Evolutionary conservation across 1,140 invertebrate genomes (phyloP), one percentile per base, ranked within the genome.

Genomic region (Camponotus floridanus): DNA sequence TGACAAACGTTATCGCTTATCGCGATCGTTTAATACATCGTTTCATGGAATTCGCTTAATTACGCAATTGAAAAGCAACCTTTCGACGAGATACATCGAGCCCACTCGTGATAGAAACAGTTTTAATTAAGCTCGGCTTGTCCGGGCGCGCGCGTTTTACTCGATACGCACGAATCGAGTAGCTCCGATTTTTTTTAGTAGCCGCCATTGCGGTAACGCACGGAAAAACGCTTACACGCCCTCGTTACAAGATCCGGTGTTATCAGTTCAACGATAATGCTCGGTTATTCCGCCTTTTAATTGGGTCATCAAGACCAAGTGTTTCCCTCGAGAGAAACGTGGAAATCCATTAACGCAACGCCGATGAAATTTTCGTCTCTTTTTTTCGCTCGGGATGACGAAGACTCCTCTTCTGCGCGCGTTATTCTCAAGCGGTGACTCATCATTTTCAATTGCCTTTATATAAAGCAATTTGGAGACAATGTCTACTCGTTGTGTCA

Each of bases 221-320:
- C n/a, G 26, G 67, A 61, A 83, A 83, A 83, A 68, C 55, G 79
- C 79, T 83, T 83, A 83, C 79, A 83, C 42, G 55, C 79, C 39
- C 55, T 74, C 39, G 79, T 83, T 83, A 83, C 68, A n/a, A 51
- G 48, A 83, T 73, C 55, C 57, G 55, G 42, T 26, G 31, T 83
- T 83, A 83, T 83, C 79, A 83, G 79, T 83, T 83, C 68, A 73
- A 83, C 79, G 79, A 62, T 83, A 83, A 83, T 83, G 55, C 68
- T 15, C 18, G 68, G 79, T 83, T 83, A 83, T 83, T 83, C 68
- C 42, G n/a, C 55, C 79, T 83, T 73, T 83, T 83, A 83, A 83
- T 83, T 83, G 68, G 79, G 79, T 62, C 79, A 83, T 83, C 79
- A 83, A 74, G 68, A 73, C 79, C 79, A 83, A 83, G 79, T 83